Evolutionary conservation across 1,140 invertebrate genomes (phyloP).

Genomic region (Pogonognathellus flavescens): DNA sequence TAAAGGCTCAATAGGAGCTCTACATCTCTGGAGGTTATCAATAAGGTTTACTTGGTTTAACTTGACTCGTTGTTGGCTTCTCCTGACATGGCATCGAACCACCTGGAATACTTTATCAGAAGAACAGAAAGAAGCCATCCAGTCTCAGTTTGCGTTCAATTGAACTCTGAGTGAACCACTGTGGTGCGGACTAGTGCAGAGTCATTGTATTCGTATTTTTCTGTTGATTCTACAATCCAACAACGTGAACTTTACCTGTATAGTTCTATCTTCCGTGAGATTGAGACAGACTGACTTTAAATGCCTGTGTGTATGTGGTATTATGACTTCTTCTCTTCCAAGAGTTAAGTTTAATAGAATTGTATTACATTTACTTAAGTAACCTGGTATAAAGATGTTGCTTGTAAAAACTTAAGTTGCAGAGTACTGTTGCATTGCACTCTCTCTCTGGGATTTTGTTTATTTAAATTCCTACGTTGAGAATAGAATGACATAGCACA

Average conservation of each 20-base stretch:
- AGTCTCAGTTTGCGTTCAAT: not conserved
- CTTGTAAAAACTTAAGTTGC: conserved; percentile 5
- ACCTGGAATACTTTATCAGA: conserved; percentile 51
- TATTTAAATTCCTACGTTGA: not conserved
- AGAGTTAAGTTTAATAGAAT: not conserved
- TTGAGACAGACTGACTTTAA: not conserved
- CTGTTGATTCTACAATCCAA: no score
- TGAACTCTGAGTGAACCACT: conserved; percentile 20
- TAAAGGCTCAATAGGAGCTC: conserved; percentile 57
- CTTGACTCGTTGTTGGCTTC: conserved; percentile 30
- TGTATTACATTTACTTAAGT: not conserved
- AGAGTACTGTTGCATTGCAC: not conserved
- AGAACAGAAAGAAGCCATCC: not conserved
- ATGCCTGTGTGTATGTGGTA: not conserved
- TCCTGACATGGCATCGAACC: conserved; percentile 1
- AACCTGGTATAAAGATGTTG: conserved; percentile 24
- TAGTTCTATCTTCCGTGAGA: not conserved
- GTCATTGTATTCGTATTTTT: conserved; percentile 27
- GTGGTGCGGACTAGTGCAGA: conserved; percentile 40
- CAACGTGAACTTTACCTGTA: no score
- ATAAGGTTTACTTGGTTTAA: conserved; percentile 42
- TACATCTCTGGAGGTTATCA: conserved; percentile 56
- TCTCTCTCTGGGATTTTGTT: not conserved
- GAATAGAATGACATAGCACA: not conserved
- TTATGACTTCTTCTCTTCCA: not conserved